A percentile compares a stretch with the other conserved stretches of the same genome.
Evolutionary conservation across 1,140 invertebrate species (phyloP).

Genomic region (Drosophila bocqueti): DNA sequence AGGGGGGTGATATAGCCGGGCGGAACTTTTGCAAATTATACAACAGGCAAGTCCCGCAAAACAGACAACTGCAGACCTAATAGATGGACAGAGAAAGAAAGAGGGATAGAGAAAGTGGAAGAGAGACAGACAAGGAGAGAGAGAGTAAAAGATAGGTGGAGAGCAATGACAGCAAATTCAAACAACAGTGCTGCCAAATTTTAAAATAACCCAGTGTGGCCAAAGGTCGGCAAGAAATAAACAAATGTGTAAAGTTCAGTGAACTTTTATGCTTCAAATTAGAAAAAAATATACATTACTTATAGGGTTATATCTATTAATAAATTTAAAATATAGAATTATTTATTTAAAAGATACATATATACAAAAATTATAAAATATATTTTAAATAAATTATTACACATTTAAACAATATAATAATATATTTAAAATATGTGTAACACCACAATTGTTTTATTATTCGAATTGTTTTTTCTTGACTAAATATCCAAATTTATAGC

Average conservation of each 20-base stretch:
- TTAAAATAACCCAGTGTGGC: conserved; percentile 2
- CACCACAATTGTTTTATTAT: not conserved
- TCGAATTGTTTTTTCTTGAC: not conserved
- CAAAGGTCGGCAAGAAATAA: not conserved
- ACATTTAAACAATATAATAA: too few relatives aligned
- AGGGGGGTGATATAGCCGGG: not conserved
- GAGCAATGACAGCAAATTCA: conserved; percentile 2
- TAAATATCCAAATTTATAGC: not conserved
- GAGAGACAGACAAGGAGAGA: not conserved
- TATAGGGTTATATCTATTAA: not conserved
- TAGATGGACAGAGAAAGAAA: conserved; percentile 20
- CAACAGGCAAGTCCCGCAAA: conserved; percentile 42
- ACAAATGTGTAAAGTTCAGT: not conserved
- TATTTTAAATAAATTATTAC: not conserved
- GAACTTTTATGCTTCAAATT: not conserved
- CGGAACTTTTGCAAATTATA: conserved; percentile 55
- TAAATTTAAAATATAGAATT: too few relatives aligned
- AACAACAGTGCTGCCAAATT: conserved; percentile 9
- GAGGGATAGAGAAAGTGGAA: not conserved
- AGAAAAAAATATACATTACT: not conserved
- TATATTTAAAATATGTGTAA: too few relatives aligned
- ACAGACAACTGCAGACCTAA: conserved; percentile 47
- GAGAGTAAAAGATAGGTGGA: not conserved
- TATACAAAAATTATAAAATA: not conserved
- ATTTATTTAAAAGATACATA: not conserved